phyloP scores from a whole-genome alignment of 2,797 vertebrate species.

The Amniataba percoides region DNA sequence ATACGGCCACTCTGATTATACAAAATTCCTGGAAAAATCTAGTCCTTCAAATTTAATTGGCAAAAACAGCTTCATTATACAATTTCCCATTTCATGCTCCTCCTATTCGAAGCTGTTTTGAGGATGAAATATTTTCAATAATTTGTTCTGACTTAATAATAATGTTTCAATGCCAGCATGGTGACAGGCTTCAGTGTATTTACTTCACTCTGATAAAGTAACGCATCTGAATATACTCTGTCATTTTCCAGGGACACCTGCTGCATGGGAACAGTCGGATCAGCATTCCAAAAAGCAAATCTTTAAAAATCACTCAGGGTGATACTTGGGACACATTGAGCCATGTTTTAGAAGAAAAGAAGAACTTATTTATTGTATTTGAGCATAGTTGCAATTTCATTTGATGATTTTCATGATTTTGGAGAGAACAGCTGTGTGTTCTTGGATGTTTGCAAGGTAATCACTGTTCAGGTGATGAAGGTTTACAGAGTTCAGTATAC shows the following conservation, averaged over 20 bases:
- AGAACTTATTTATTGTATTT: not conserved
- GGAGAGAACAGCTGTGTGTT: not conserved
- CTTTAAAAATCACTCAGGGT: not conserved
- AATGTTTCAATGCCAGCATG: not conserved
- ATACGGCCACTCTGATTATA: slow-evolving; percentile 46
- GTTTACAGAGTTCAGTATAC: not conserved
- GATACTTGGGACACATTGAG: not conserved
- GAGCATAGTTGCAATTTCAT: not conserved
- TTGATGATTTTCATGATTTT: not conserved
- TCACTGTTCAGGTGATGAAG: too few relatives aligned
- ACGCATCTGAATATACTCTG: not conserved
- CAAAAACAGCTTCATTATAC: slow-evolving; percentile 10
- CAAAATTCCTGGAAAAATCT: slow-evolving; percentile 38
- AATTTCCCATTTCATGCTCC: slow-evolving; percentile 3
- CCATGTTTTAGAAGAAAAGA: not conserved
- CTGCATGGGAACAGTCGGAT: not conserved
- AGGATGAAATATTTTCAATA: not conserved
- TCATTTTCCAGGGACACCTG: not conserved
- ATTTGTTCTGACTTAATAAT: slow-evolving; percentile 1
- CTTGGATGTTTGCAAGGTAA: not conserved
- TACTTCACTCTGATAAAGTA: not conserved
- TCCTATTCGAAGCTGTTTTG: not conserved
- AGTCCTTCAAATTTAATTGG: slow-evolving; percentile 16
- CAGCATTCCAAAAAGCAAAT: not conserved
- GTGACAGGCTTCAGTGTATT: not conserved